A percentile compares a stretch with the other conserved stretches of the same genome.
phyloP scores from a whole-genome alignment of 2,888 invertebrate genomes.

The Callosobruchus maculatus region DNA sequence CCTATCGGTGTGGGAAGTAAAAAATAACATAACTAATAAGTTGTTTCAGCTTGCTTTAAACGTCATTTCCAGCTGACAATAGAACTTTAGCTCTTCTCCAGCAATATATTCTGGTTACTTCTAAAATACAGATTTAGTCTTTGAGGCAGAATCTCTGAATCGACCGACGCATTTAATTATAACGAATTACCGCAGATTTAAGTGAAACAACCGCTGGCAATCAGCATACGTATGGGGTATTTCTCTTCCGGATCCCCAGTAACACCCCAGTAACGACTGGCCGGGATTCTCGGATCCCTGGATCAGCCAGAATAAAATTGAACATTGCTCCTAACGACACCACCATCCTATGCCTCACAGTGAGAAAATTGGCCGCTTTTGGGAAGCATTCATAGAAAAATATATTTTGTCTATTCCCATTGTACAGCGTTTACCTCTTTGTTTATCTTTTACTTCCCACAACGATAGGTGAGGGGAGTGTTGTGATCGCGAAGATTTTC shows the following conservation, averaged over 20 bases:
- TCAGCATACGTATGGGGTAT: neutral
- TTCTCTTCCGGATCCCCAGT: neutral
- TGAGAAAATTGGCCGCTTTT: too few species aligned
- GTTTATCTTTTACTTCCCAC: too few species aligned
- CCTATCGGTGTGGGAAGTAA: too few species aligned
- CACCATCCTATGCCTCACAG: neutral
- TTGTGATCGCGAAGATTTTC: too few species aligned
- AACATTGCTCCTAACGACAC: neutral
- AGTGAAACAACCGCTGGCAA: neutral
- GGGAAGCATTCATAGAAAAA: too few species aligned
- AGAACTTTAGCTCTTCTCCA: too few species aligned
- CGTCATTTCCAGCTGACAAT: too few species aligned
- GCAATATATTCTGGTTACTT: neutral
- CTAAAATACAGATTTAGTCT: neutral
- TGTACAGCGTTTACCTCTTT: too few species aligned
- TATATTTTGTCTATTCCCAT: too few species aligned
- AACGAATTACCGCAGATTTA: neutral
- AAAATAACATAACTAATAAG: too few species aligned
- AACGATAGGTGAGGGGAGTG: too few species aligned
- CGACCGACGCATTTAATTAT: neutral
- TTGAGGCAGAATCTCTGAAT: neutral
- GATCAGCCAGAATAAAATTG: neutral
- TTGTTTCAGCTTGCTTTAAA: too few species aligned
- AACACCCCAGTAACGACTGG: neutral
- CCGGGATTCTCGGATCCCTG: neutral